Evolutionary conservation across 2,888 invertebrate genomes (phyloP).

Genomic region (Cerastis leucographa): DNA sequence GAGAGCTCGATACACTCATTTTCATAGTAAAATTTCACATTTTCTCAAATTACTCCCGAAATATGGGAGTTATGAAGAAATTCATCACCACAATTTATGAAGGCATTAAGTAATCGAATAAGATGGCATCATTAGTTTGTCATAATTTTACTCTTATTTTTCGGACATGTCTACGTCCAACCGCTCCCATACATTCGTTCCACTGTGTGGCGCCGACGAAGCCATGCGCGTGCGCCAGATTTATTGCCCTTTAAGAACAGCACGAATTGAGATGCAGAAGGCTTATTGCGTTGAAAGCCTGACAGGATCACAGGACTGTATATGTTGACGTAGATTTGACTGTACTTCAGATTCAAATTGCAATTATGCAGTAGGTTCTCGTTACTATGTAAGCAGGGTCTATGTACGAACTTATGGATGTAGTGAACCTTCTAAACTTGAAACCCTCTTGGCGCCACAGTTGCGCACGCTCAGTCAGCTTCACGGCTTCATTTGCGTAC

Average conservation of each 20-base stretch:
- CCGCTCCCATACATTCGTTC: no score
- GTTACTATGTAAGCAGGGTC: neutral
- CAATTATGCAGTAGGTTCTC: neutral
- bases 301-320: neutral
- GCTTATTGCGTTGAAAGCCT: constrained; percentile 13
- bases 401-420: neutral
- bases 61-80: no score
- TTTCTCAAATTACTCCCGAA: no score
- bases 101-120: no score
- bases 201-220: constrained; percentile 72
- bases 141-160: no score
- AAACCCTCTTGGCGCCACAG: constrained; percentile 5
- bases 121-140: no score
- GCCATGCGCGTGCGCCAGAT: constrained; percentile 71
- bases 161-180: no score
- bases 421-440: constrained; percentile 29
- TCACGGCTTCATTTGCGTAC: constrained; percentile 77
- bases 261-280: constrained; percentile 28
- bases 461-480: constrained; percentile 58
- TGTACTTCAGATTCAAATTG: neutral
- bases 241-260: constrained; percentile 68
- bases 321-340: neutral
- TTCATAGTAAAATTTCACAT: no score
- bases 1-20: no score
- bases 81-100: no score